Base-by-base conservation (phyloP, 2,888 invertebrate genomes). In the Pseudoips prasinana region DNA sequence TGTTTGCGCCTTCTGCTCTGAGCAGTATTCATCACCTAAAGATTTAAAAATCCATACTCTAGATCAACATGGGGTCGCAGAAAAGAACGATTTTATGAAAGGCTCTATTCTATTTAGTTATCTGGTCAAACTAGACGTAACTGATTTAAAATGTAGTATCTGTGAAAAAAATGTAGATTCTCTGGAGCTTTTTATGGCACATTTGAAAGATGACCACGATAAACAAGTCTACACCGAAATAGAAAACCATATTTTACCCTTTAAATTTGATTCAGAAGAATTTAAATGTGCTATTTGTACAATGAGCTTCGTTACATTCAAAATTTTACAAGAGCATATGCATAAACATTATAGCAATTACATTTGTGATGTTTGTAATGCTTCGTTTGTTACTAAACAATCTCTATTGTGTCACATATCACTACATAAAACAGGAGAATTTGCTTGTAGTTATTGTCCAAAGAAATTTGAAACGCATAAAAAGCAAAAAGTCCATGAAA, bases 381-480 rank as follows among this genome's bases (percentile, higher is more conserved):
- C 81, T 0, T 59, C 81, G 1, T 87, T 85, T 33, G 75, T 83
- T 44, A 87, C 84, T 11, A 33, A 26, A 40, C 30, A 25, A 5
- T 42, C 36, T 0, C 31, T 53, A 1, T 29, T 25, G 3, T 24
- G 23, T 7, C 54, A 58, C 5, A 17, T 33, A 7, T 7, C 19
- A 1, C 39, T 39, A 6, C 55, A 56, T 8, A 45, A 46, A 4
- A 39, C 42, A 29, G 55, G 55, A 1, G 42, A 46, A 0, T 56
- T 58, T 4, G 5, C 22, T 3, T 56, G 58, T 26, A 26, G 18
- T 1, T 32, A 29, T 10, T 56, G 55, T 19, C 2, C 26, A 1
- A 56, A 56, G 43, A 28, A 46, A 3, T 56, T 58, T 5, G 50
- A 34, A n/a, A 14, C 14, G 14, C 14, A 14, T 14, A 14, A 14